Evolutionary conservation across 2,888 invertebrate species (phyloP).

Genomic region (Brassicogethes aeneus): DNA sequence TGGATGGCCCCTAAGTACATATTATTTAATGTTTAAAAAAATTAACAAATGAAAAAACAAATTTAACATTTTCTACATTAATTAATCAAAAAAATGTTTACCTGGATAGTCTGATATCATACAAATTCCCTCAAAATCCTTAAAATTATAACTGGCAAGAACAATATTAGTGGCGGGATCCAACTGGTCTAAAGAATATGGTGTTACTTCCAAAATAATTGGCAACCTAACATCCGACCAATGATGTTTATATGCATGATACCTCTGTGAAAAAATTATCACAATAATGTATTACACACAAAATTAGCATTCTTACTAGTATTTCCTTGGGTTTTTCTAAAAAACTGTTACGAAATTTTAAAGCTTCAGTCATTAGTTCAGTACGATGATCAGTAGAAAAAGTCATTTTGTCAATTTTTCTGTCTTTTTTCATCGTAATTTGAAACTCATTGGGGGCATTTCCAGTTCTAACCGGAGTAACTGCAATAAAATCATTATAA

Average conservation of each 20-base stretch:
- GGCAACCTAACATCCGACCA: constrained; percentile 92
- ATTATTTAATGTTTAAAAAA: too few relatives aligned
- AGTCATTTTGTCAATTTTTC: constrained; percentile 88
- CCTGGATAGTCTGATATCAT: constrained; percentile 81
- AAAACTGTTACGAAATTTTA: constrained; percentile 71
- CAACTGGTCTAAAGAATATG: constrained; percentile 84
- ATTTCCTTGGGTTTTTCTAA: constrained; percentile 72
- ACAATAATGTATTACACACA: constrained; percentile 1
- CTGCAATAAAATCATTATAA: constrained; percentile 39
- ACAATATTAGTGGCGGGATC: constrained; percentile 78
- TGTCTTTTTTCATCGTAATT: constrained; percentile 79
- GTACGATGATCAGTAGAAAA: constrained; percentile 94
- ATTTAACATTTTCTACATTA: background rate
- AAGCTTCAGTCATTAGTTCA: constrained; percentile 84
- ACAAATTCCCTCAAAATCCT: constrained; percentile 73
- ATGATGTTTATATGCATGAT: constrained; percentile 88
- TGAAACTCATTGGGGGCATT: constrained; percentile 60
- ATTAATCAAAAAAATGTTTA: constrained; percentile 10
- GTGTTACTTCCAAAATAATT: constrained; percentile 83
- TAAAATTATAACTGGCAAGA: constrained; percentile 76
- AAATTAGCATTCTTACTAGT: constrained; percentile 51
- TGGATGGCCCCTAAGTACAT: too few relatives aligned
- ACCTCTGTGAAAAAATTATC: constrained; percentile 37
- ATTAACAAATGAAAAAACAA: too few relatives aligned
- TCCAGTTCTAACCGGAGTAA: constrained; percentile 40